Percentiles rank a stretch among this genome's conserved stretches.
Conservation (phyloP, 2,113 vertebrate genomes). For the Ptilonorhynchus violaceus region DNA sequence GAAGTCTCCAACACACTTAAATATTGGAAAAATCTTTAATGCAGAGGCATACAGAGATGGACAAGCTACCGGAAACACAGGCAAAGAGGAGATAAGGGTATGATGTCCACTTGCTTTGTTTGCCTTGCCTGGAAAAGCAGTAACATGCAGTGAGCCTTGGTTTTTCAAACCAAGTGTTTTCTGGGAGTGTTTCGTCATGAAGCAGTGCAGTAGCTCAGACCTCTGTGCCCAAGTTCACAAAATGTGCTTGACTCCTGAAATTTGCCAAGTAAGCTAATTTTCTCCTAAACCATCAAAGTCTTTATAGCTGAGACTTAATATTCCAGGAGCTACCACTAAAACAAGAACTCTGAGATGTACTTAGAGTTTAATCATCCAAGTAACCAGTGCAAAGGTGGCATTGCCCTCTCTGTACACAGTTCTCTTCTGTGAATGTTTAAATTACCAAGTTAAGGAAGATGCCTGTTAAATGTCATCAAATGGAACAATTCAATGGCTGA, state of each 20-base stretch:
- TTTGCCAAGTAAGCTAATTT: neutral
- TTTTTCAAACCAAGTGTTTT: neutral
- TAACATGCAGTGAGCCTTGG: neutral
- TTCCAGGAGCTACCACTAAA: neutral
- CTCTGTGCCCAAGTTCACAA: neutral
- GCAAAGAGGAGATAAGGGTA: neutral
- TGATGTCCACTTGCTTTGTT: neutral
- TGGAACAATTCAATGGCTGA: neutral
- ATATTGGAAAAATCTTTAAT: neutral
- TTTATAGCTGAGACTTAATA: neutral
- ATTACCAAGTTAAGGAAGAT: neutral
- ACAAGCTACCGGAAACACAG: neutral
- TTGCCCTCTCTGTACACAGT: neutral
- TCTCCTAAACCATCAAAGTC: neutral
- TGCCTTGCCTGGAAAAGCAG: neutral
- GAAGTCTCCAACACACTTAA: neutral
- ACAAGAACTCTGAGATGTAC: neutral
- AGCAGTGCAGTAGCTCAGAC: neutral
- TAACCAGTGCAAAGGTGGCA: neutral
- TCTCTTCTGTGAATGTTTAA: neutral
- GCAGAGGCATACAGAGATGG: neutral
- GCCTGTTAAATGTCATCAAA: neutral
- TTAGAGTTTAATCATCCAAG: neutral
- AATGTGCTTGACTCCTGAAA: neutral
- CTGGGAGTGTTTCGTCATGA: neutral